Base-by-base conservation (phyloP, 2,888 invertebrate species). In the Oligia strigilis region DNA sequence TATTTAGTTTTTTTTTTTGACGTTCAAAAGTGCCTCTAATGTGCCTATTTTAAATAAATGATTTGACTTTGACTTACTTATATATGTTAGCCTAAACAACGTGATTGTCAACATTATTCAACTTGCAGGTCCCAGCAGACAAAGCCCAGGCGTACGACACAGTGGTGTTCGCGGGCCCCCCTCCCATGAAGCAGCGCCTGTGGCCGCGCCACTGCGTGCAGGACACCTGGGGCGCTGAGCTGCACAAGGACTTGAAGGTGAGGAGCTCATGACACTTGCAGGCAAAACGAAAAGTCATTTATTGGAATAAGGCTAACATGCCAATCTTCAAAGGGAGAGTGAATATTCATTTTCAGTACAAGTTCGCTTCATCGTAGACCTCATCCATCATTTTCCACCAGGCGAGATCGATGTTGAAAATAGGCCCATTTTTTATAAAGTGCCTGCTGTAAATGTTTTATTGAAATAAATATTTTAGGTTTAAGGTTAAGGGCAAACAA, bases 131-230 rank as follows among this genome's bases (percentile, higher is more conserved):
- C 69, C 97, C 97, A 67, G 98, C 98, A 5, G 98, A 98, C 90
- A 98, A 98, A 73, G 99, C 98, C 0, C 98, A 98, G 92, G 98
- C 98, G 1, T 99, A 98, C 93, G 99, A 99, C 94, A 99, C 98
- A 0, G 99, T 99, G n/a, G 98, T 98, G 81, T 99, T 99, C 95
- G 98, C 98, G 79, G 99, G 99, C 2, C 98, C 98, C 13, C 98
- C 99, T 17, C 97, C 98, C 52, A 98, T 98, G 97, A 98, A 98
- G 91, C 99, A 99, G 95, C 98, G 98, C 29, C 97, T 99, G 70
- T 99, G 99, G 99, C 99, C 99, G 17, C 97, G 98, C 1, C 99
- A 99, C 95, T 99, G 99, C 95, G 99, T 99, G 17, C 99, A 99
- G 95, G 98, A 99, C 90, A 98, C 99, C 0, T 99, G 99, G 99